These are phyloP conservation scores for Anastrepha obliqua DNA, from an alignment of 1,140 invertebrate species.

Conservation along the genomic window DNA sequence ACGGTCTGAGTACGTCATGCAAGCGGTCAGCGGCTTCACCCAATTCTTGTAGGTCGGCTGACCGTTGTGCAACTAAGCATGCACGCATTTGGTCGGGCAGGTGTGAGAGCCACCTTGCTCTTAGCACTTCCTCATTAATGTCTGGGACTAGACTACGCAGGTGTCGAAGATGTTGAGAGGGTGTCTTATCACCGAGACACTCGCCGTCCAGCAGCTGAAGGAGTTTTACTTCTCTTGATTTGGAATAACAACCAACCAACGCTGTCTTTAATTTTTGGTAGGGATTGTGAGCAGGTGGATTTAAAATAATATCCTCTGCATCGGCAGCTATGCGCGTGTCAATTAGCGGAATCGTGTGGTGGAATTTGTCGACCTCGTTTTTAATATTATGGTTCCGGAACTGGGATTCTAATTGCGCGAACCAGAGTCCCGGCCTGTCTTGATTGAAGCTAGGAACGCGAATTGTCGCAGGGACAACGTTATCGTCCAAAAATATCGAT, in stretches of 20 bases:
- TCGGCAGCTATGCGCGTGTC: conserved; percentile 8
- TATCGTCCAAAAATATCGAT: not conserved
- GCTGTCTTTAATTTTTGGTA: not conserved
- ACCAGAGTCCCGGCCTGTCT: not conserved
- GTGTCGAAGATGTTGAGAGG: not conserved
- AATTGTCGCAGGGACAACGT: not conserved
- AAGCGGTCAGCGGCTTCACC: not conserved
- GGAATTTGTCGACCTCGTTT: not conserved
- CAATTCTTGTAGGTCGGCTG: not conserved
- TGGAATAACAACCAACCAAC: not conserved
- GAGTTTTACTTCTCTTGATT: not conserved
- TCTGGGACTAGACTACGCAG: not conserved
- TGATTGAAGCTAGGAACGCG: not conserved
- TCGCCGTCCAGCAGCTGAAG: not conserved
- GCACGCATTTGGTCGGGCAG: conserved; percentile 1
- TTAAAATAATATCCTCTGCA: not conserved
- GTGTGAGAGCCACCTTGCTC: not conserved
- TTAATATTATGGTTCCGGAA: not conserved
- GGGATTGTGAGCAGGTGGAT: not conserved
- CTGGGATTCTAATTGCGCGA: not conserved
- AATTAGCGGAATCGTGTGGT: not conserved
- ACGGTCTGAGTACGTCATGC: not conserved
- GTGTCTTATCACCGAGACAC: not conserved
- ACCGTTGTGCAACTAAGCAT: not conserved
- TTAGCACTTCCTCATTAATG: not conserved